phyloP scores from a whole-genome alignment of 2,888 invertebrate genomes.

The Netelia fuscicornis region DNA sequence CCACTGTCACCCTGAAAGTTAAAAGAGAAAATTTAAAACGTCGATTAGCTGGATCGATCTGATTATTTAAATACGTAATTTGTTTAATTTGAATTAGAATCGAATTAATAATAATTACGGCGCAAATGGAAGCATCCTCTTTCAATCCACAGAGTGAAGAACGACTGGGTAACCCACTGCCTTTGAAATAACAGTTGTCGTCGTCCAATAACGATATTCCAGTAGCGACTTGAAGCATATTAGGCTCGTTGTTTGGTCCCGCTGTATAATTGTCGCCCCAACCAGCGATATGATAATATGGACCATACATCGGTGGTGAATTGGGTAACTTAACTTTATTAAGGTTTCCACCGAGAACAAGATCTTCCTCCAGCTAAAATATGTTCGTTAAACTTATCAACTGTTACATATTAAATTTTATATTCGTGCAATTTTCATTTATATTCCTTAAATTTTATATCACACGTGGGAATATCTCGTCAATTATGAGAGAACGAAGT shows the following conservation, averaged over 20 bases:
- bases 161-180: background rate
- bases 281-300: conserved; percentile 7
- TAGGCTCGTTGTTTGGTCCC: background rate
- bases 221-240: background rate
- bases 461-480: background rate
- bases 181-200: background rate
- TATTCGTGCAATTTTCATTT: background rate
- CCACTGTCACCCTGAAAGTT: conserved; percentile 36
- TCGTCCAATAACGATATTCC: background rate
- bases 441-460: background rate
- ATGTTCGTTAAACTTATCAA: background rate
- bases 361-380: conserved; percentile 19
- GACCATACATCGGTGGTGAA: background rate
- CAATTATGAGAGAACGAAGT: background rate
- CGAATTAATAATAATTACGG: background rate
- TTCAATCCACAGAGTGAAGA: background rate
- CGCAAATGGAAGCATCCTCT: background rate
- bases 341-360: background rate
- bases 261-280: background rate
- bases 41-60: background rate
- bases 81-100: background rate
- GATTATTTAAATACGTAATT: background rate
- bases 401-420: background rate
- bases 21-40: background rate
- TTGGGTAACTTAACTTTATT: background rate